These are phyloP conservation scores for Watsonalla cultraria DNA, from an alignment of 2,888 invertebrate genomes.

Conservation along the genomic window DNA sequence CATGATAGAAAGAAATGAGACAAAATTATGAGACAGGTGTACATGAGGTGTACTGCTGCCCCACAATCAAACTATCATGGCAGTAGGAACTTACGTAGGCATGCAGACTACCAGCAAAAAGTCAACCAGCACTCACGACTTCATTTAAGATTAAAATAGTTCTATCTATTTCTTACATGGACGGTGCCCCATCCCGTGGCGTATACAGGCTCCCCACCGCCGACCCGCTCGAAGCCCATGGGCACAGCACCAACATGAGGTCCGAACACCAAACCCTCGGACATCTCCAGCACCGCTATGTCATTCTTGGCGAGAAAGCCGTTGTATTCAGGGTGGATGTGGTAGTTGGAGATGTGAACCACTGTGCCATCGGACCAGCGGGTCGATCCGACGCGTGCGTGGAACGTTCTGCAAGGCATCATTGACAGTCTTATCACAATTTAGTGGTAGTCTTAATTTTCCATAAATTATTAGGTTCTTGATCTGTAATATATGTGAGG, in stretches of 20 bases:
- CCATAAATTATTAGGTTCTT: background rate
- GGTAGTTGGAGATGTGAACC: slow-evolving; percentile 9
- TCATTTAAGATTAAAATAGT: too few relatives aligned
- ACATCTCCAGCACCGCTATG: slow-evolving; percentile 13
- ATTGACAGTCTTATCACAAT: background rate
- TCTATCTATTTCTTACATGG: too few relatives aligned
- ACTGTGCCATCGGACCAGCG: slow-evolving; percentile 13
- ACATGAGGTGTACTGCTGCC: too few relatives aligned
- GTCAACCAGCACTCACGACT: too few relatives aligned
- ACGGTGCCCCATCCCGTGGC: slow-evolving; percentile 24
- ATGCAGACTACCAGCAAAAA: too few relatives aligned
- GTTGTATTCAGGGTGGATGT: slow-evolving; percentile 17
- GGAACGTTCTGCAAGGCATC: slow-evolving; percentile 1
- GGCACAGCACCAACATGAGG: slow-evolving; percentile 5
- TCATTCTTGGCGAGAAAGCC: slow-evolving; percentile 17
- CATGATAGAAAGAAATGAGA: too few relatives aligned
- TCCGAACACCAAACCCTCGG: slow-evolving; percentile 4
- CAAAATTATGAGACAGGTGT: too few relatives aligned
- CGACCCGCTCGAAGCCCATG: slow-evolving; percentile 9
- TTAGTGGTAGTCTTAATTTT: background rate
- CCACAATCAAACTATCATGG: too few relatives aligned
- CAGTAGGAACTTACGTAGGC: too few relatives aligned
- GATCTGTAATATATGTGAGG: background rate
- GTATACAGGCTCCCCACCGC: slow-evolving; percentile 2
- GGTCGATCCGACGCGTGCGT: slow-evolving; percentile 14